Evolutionary conservation across 2,113 vertebrate genomes (phyloP), one percentile per base, ranked within the genome.

Genomic region (Pterocles orientalis): DNA sequence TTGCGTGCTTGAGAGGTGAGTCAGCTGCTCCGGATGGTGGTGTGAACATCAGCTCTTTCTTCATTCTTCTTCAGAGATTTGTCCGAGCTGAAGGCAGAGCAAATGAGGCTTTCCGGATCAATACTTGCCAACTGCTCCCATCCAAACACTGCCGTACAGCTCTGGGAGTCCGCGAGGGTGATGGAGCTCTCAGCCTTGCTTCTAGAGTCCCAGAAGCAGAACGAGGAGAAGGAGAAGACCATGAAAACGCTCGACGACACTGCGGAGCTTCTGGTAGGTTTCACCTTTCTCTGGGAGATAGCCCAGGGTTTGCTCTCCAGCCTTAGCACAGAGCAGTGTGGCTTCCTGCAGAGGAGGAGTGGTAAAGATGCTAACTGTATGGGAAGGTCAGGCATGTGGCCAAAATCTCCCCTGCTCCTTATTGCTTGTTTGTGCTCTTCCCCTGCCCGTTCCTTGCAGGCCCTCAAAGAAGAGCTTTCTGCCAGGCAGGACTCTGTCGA

Each of bases 21-120:
- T 50, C 31, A 71, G 13, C 66, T 82, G 60, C 28, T 70, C 39
- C 48, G n/a, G 73, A 5, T 53, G 28, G 28, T 36, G 33, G 10
- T 54, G n/a, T 65, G 51, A 77, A 39, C 33, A 3, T 60, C 33
- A 39, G 6, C 9, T 77, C 31, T 90, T 71, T 83, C 68, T 90
- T 89, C 58, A 14, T 95, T 66, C 76, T 77, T 47, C 71, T 62
- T 88, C 95, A 99, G 99, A 96, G 99, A 99, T 82, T 94, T 99
- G 77, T 98, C 98, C 50, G 98, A 98, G 92, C 89, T 99, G 65
- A 98, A 98, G 91, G 98, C 98, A 0, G 98, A 99, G 69, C 98
- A 99, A 3, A 95, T 98, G n/a, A 98, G 92, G 65, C 96, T 99
- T 79, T 99, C 98, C 19, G 98, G 98, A 23, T 98, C 98, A 24